Base-by-base conservation (phyloP, 2,888 invertebrate species). In the Galerucella pusilla region DNA sequence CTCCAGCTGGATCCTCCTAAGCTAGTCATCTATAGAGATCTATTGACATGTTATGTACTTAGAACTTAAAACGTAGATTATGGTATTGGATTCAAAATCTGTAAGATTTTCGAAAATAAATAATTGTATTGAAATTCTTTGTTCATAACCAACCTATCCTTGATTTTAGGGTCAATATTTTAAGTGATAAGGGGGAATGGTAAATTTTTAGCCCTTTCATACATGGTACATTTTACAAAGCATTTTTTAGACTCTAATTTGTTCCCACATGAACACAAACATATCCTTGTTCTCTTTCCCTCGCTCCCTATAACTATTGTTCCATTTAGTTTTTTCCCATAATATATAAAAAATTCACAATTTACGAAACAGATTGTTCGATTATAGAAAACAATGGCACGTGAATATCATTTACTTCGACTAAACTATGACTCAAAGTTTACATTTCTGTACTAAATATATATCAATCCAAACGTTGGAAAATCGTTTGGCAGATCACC, bases 1-100 rank as follows among this genome's bases (percentile, higher is more conserved):
- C 77, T 42, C 77, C 77, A 20, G 66, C 72, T n/a, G 72, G 72
- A 25, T 66, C 72, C 2, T 66, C 72, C 54, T 71, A 71, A 73
- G 66, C 10, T 9, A 14, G 49, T 49, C n/a, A 20, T 57, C 16
- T 20, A 20, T 57, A 20, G 57, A n/a, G 9, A 5, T 54, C 16
- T 16, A 16, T 52, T 57, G 16, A 57, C 16, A 57, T 10, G 16
- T 16, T 57, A 20, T 65, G 35, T 63, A 63, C 35, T 42, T 63
- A 42, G 10, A 42, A 63, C 14, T 14, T 6, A 35, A 63, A 63
- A 63, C 42, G 63, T 63, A 63, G 16, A 63, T 9, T n/a, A 63
- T 42, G 10, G 9, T 35, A 16, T 16, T 16, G 10, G 14, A 35
- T 63, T 14, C 35, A 16, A 28, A 61, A 35, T 35, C 28, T 42